Evolutionary conservation across 2,888 invertebrate species (phyloP).

Genomic region (Lapara coniferarum): DNA sequence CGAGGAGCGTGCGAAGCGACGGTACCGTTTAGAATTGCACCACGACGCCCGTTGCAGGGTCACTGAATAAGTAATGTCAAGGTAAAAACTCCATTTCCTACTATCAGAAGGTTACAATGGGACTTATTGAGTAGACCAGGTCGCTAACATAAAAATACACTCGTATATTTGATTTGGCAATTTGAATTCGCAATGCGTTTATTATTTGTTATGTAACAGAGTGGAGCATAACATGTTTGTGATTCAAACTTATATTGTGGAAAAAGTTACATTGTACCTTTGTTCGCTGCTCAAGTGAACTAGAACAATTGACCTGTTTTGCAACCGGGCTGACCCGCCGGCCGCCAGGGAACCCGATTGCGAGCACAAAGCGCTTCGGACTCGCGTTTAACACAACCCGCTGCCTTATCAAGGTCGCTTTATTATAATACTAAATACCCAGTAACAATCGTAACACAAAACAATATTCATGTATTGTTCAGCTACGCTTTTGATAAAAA

Average conservation of each 20-base stretch:
- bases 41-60: neutral
- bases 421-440: no score
- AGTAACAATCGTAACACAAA: neutral
- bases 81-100: slow-evolving; percentile 14
- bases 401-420: no score
- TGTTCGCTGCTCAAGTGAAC: slow-evolving; percentile 1
- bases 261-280: slow-evolving; percentile 16
- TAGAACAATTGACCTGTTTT: slow-evolving; percentile 1
- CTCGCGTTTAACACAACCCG: no score
- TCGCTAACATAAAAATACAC: neutral
- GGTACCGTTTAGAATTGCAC: slow-evolving; percentile 6
- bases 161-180: slow-evolving; percentile 4
- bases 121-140: slow-evolving; percentile 6
- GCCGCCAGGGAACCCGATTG: no score
- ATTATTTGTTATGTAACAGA: slow-evolving; percentile 14
- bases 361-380: no score
- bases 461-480: no score
- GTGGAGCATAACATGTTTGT: slow-evolving; percentile 8
- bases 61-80: slow-evolving; percentile 22
- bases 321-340: neutral
- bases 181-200: slow-evolving; percentile 17
- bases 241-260: neutral
- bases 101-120: slow-evolving; percentile 17
- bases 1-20: slow-evolving; percentile 1
- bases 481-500: neutral